Conservation (phyloP, 2,113 vertebrate species). For the Salvator merianae region DNA sequence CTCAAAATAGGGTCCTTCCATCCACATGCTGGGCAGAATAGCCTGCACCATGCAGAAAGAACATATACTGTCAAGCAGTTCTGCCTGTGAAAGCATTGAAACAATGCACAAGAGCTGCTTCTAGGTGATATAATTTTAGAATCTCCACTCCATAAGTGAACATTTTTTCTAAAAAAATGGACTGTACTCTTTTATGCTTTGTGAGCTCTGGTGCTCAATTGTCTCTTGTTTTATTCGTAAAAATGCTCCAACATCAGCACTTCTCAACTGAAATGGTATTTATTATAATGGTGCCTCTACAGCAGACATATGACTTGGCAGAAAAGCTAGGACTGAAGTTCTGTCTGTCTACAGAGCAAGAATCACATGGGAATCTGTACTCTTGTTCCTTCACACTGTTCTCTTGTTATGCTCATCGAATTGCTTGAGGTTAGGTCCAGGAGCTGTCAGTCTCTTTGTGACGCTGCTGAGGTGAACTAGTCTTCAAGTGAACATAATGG, state of each 20-base stretch:
- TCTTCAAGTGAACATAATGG: neutral
- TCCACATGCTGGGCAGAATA: no score
- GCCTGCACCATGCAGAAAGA: no score
- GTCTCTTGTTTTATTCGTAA: slow-evolving; percentile 19
- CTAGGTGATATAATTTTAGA: neutral
- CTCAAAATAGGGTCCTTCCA: no score
- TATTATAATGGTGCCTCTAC: neutral
- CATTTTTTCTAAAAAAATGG: no score
- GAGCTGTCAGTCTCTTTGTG: neutral
- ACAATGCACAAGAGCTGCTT: no score
- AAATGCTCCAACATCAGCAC: slow-evolving; percentile 18
- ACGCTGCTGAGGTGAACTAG: neutral
- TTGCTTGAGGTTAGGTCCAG: neutral
- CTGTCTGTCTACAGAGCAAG: neutral
- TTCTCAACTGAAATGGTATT: neutral
- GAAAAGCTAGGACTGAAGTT: neutral
- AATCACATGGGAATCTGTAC: neutral
- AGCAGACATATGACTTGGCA: neutral
- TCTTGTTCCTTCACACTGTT: neutral
- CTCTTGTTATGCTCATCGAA: neutral
- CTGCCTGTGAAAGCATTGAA: no score
- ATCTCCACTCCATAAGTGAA: neutral
- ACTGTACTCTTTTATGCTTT: no score
- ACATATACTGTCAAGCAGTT: no score
- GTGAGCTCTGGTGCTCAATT: neutral